Conservation (phyloP, 2,113 vertebrate genomes). For the Struthidea cinerea region DNA sequence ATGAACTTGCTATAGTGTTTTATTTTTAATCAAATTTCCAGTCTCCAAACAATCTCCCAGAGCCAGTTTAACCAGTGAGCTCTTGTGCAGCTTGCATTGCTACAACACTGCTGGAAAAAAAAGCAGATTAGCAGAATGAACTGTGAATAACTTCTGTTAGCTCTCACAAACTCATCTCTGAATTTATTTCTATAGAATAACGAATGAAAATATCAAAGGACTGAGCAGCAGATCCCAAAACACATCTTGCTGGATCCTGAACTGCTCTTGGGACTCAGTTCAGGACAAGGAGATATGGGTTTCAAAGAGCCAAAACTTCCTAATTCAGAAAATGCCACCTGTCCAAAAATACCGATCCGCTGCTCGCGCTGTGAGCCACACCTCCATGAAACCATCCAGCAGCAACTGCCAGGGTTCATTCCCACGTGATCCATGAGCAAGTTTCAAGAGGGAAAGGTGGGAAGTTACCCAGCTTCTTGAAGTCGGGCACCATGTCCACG, state of each 20-base stretch:
- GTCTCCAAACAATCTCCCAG: not conserved
- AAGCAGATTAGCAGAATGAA: not conserved
- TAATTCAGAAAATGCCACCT: accelerated
- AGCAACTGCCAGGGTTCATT: not conserved
- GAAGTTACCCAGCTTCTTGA: slow-evolving; percentile 88
- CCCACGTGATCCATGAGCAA: accelerated
- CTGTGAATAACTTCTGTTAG: not conserved
- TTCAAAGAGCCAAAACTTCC: not conserved
- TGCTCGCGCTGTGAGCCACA: accelerated
- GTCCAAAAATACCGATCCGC: accelerated
- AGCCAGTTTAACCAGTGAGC: not conserved
- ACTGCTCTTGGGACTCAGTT: not conserved
- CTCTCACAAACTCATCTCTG: not conserved
- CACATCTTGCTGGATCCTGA: not conserved
- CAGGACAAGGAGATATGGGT: accelerated
- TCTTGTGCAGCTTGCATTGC: not conserved
- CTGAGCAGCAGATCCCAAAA: not conserved
- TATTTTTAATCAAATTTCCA: not conserved
- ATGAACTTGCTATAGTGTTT: not conserved
- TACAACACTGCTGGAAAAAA: not conserved
- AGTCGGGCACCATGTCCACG: slow-evolving; percentile 90
- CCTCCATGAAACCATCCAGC: accelerated
- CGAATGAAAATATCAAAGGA: not conserved
- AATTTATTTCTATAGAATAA: not conserved
- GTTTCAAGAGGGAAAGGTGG: not conserved